Evolutionary conservation across 1,140 invertebrate genomes (phyloP), one percentile per base, ranked within the genome.

Genomic region (Lucilia cuprina): DNA sequence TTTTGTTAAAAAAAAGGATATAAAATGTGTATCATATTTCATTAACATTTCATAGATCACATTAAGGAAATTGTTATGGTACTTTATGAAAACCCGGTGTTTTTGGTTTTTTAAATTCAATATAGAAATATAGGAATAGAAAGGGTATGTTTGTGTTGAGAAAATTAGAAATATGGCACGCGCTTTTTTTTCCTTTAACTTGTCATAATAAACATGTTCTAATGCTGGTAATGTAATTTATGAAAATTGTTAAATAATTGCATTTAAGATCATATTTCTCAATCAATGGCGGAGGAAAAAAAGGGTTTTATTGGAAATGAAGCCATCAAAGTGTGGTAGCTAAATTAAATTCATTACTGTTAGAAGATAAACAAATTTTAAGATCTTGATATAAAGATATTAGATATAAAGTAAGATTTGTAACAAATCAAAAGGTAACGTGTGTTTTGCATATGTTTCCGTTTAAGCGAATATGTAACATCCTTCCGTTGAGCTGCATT

Each of bases 191-290:
- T 25, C n/a, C 5, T 21, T 9, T 9, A 70, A n/a, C 17, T 70
- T 70, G 55, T 60, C 55, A 60, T 60, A 60, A 60, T 60, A 60
- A 17, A n/a, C 30, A 78, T 78, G 35, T 60, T 60, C n/a, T 70
- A 70, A 70, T 70, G 77, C 77, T 80, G 77, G 77, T 80, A 80
- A 80, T 80, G 77, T 21, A 80, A 80, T 80, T 80, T 80, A 80
- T 80, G 77, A 80, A 80, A 80, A 80, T 80, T 80, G 77, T 30
- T 80, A 34, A 80, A 80, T 80, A 80, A 80, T 80, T 80, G 77
- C n/a, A 49, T 10, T 80, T 19, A 17, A 13, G 77, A 80, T 50
- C 77, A 80, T 49, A 80, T 80, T 80, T 49, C 77, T 21, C 14
- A 17, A 17, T 70, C 50, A 70, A 7, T 14, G n/a, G 34, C n/a